Evolutionary conservation across 2,113 vertebrate genomes (phyloP).

Genomic region (Lampris incognitus): DNA sequence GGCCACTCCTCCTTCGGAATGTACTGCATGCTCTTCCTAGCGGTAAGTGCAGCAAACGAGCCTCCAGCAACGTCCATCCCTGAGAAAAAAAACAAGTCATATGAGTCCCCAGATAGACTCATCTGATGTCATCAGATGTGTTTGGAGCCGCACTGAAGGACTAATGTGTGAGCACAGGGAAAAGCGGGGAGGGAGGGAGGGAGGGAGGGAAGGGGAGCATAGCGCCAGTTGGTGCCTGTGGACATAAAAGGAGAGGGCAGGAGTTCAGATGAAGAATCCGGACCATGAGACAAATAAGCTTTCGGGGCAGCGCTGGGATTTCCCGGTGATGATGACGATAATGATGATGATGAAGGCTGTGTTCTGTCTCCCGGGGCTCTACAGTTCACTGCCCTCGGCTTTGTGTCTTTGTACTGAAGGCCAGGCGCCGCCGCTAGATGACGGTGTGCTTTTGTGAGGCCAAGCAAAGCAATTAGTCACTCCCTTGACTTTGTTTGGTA

Average conservation of each 20-base stretch:
- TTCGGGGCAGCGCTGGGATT: slow-evolving; percentile 34
- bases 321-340: slow-evolving; percentile 38
- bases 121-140: slow-evolving; percentile 7
- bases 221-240: slow-evolving; percentile 22
- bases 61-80: neutral
- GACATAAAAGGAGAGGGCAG: slow-evolving; percentile 46
- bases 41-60: slow-evolving; percentile 82
- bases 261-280: slow-evolving; percentile 47
- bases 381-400: slow-evolving; percentile 55
- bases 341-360: slow-evolving; percentile 11
- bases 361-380: slow-evolving; percentile 37
- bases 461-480: slow-evolving; percentile 54
- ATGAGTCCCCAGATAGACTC: slow-evolving; percentile 16
- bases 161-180: slow-evolving; percentile 12
- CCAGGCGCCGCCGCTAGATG: slow-evolving; percentile 11
- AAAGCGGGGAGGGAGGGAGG: neutral
- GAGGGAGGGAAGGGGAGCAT: slow-evolving; percentile 15
- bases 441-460: slow-evolving; percentile 7
- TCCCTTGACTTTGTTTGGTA: slow-evolving; percentile 10
- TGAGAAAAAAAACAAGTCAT: neutral
- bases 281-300: slow-evolving; percentile 34
- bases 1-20: slow-evolving; percentile 97
- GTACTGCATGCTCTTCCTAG: slow-evolving; percentile 98
- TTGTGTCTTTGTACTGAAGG: slow-evolving; percentile 38
- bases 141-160: slow-evolving; percentile 21